Conservation (phyloP, 2,113 vertebrate species). For the Nanger granti region DNA sequence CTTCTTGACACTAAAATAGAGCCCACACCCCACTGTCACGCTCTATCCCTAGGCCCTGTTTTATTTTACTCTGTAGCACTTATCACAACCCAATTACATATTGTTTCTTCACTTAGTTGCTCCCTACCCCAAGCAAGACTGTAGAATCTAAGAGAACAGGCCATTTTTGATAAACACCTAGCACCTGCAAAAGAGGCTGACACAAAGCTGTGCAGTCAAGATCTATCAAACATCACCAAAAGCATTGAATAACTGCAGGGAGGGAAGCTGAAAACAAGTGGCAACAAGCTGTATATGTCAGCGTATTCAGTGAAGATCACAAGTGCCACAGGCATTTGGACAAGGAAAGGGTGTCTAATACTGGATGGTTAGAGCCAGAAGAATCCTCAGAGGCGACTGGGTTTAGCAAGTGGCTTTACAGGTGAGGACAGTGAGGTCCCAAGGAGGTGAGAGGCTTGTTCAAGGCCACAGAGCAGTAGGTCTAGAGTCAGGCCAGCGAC, state of each 20-base stretch:
- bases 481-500: neutral
- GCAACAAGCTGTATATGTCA: no score
- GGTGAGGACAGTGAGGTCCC: neutral
- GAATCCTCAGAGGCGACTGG: neutral
- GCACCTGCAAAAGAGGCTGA: neutral
- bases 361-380: neutral
- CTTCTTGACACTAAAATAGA: neutral
- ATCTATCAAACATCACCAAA: neutral
- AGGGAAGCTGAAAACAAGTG: neutral
- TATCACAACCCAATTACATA: neutral
- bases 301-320: neutral
- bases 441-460: neutral
- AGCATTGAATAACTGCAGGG: neutral
- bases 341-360: neutral
- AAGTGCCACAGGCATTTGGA: neutral
- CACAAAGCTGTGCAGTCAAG: neutral
- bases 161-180: neutral
- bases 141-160: neutral
- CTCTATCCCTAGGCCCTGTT: neutral
- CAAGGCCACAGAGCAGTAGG: neutral
- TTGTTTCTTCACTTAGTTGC: neutral
- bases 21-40: neutral
- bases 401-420: neutral
- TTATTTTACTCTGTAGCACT: neutral
- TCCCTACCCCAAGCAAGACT: neutral